Evolutionary conservation across 2,888 invertebrate genomes (phyloP).

Genomic region (Elegia similella): DNA sequence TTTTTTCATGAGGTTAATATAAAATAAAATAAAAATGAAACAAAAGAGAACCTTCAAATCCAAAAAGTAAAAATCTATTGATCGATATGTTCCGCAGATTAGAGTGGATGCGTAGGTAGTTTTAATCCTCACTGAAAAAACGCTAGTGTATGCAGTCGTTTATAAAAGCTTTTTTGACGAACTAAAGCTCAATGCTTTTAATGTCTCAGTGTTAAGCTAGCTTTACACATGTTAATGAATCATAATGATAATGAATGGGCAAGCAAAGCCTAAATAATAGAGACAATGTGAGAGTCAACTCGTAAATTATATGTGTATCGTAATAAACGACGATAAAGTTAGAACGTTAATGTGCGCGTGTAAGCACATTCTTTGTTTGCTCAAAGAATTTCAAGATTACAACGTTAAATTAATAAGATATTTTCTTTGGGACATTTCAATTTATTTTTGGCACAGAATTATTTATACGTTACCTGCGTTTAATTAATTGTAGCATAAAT

Average conservation of each 20-base stretch:
- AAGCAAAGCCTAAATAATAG: background rate
- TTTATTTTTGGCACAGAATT: background rate
- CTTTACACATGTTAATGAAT: background rate
- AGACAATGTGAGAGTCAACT: background rate
- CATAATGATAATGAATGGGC: background rate
- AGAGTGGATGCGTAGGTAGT: no score
- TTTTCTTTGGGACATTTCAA: background rate
- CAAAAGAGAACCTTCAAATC: no score
- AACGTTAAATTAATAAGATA: background rate
- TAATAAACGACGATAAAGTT: slow-evolving; percentile 8
- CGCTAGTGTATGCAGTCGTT: no score
- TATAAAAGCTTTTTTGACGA: no score
- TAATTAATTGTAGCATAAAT: no score
- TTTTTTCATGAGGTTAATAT: no score
- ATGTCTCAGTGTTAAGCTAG: no score
- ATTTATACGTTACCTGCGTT: background rate
- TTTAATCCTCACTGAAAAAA: no score
- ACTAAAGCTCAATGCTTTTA: no score
- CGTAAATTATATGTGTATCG: slow-evolving; percentile 9
- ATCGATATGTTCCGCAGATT: no score
- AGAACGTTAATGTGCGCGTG: slow-evolving; percentile 1
- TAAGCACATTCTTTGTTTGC: slow-evolving; percentile 9
- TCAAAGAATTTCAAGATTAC: slow-evolving; percentile 8
- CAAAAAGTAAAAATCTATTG: no score
- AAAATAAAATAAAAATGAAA: no score